phyloP scores from a whole-genome alignment of 1,140 invertebrate genomes.

The Solen grandis region DNA sequence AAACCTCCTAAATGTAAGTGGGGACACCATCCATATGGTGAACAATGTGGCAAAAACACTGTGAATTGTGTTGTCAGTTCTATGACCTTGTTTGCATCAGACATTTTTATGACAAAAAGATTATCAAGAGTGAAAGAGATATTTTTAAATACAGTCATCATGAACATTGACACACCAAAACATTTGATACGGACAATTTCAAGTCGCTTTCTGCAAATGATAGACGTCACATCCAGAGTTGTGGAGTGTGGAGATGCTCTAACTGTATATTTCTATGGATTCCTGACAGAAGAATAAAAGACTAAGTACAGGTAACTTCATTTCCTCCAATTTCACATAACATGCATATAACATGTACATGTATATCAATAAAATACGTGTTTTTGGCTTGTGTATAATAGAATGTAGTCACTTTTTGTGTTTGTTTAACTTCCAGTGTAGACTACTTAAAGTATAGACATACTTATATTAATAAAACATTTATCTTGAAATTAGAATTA shows the following conservation, averaged over 20 bases:
- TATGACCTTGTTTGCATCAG: not conserved
- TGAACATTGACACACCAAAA: slow-evolving; percentile 1
- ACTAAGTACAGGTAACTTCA: not conserved
- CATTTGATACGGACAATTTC: slow-evolving; percentile 1
- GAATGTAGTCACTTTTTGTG: too few species aligned
- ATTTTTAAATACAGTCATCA: not conserved
- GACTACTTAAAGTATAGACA: too few species aligned
- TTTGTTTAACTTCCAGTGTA: too few species aligned
- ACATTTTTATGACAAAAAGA: slow-evolving; percentile 32
- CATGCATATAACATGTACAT: too few species aligned
- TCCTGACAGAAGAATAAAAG: not conserved
- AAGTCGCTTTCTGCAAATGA: slow-evolving; percentile 14
- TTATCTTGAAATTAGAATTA: too few species aligned
- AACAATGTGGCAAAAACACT: slow-evolving; percentile 38
- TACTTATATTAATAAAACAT: too few species aligned
- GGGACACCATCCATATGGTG: slow-evolving; percentile 46
- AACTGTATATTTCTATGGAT: not conserved
- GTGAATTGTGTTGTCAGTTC: not conserved
- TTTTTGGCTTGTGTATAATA: too few species aligned
- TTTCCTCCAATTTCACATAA: too few species aligned
- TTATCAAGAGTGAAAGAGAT: slow-evolving; percentile 32
- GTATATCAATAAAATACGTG: too few species aligned
- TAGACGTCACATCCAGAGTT: slow-evolving; percentile 1
- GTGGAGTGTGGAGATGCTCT: not conserved
- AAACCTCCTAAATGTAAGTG: slow-evolving; percentile 39